Base-by-base conservation (phyloP, 2,113 vertebrate species). In the Hemichromis elongatus region DNA sequence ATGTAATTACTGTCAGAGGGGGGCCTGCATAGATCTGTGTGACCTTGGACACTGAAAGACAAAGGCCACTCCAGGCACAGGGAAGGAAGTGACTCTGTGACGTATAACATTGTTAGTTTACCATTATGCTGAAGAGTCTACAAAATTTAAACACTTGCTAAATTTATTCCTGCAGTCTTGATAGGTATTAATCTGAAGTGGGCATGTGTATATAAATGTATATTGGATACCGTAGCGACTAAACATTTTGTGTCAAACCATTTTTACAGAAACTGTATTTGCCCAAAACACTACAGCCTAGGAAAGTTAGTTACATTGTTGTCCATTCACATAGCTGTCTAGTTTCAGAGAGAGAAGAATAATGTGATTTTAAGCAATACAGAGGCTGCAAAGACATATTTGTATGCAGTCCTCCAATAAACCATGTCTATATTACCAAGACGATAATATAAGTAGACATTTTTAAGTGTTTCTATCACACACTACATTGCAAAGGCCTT, bases 1-100 rank as follows among this genome's bases (percentile, higher is more conserved):
- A 87, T 94, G 93, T 95, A 94, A 95, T 95, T 94, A 95, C 93
- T 95, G 94, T 94, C 92, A 83, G 81, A 92, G 92, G 91, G 93
- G 89, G 84, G 88, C 91, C 91, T 80, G 91, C 86, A 89, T 77
- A 89, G 94, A 93, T 93, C 90, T 93, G 57, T 81, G 89, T 92
- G 91, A 95, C 93, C 94, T 95, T 95, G 92, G 90, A 88, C 90
- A 87, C 87, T 81, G 50, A 82, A 85, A 94, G 89, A 86, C 94
- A 86, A 40, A 91, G 92, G 91, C 86, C 90, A 86, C 91, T 91
- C 35, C 78, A 86, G 85, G 91, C 91, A 59, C 56, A 33, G 63
- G 26, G 68, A 77, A 53, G 61, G 33, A 85, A 89, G 83, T 54
- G 57, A 79, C 86, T 89, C 50, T 79, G 8, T 79, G 63, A 80